Evolutionary conservation across 2,113 vertebrate genomes (phyloP).

Genomic region (Pontoporia blainvillei): DNA sequence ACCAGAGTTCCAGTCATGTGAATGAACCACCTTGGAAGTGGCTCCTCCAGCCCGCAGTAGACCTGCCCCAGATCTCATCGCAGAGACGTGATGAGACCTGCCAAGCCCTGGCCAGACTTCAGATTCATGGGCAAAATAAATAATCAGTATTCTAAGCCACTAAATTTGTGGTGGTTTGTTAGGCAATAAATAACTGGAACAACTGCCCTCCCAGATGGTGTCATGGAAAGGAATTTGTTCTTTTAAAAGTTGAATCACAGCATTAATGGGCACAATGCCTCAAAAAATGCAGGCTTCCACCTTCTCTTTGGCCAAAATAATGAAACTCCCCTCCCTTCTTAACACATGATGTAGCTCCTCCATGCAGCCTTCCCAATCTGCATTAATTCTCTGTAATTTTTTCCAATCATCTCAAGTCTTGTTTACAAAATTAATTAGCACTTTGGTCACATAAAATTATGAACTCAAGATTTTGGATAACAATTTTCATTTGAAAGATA

Average conservation of each 20-base stretch:
- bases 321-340: background rate
- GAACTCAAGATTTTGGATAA: slow-evolving; percentile 16
- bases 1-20: background rate
- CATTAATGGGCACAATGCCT: background rate
- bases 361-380: background rate
- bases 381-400: background rate
- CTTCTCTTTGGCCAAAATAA: background rate
- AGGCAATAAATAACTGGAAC: slow-evolving; percentile 48
- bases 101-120: background rate
- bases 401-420: background rate
- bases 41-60: background rate
- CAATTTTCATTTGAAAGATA: slow-evolving; percentile 45
- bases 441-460: background rate
- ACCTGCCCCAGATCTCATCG: background rate
- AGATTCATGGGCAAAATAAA: slow-evolving; percentile 27
- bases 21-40: background rate
- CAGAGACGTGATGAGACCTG: background rate
- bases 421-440: slow-evolving; percentile 24
- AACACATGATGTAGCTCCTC: background rate
- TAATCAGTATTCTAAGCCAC: slow-evolving; percentile 35
- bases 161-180: slow-evolving; percentile 37
- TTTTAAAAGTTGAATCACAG: slow-evolving; percentile 35
- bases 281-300: background rate
- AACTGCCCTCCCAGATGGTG: slow-evolving; percentile 10
- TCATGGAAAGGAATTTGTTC: background rate